Percentiles rank a stretch among this genome's conserved stretches.
Conservation (phyloP, 23 tunicate genomes). For the Oikopleura dioica region DNA sequence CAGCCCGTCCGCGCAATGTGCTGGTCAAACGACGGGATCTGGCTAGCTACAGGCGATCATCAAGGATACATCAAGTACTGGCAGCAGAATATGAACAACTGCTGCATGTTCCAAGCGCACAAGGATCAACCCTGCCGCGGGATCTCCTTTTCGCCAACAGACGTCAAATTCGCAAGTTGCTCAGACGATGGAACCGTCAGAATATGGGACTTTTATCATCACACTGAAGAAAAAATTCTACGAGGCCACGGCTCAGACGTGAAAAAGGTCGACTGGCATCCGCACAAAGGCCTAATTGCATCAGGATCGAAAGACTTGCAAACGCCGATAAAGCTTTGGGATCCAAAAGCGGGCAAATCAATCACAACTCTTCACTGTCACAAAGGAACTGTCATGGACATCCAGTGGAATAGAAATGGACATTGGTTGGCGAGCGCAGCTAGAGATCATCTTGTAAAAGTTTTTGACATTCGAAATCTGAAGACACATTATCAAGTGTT, state of each 20-base stretch:
- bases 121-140: constrained; percentile 85
- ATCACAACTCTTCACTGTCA: constrained; percentile 78
- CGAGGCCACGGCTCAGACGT: constrained; percentile 77
- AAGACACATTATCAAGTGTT: constrained; percentile 69
- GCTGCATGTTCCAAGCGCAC: constrained; percentile 95
- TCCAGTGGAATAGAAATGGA: constrained; percentile 76
- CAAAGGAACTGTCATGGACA: constrained; percentile 89
- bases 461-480: constrained; percentile 76
- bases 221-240: constrained; percentile 55
- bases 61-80: constrained; percentile 88
- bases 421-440: constrained; percentile 92
- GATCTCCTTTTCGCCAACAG: constrained; percentile 75
- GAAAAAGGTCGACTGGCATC: constrained; percentile 98
- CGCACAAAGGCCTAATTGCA: constrained; percentile 48
- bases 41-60: constrained; percentile 93
- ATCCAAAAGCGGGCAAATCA: constrained; percentile 65
- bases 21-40: constrained; percentile 74
- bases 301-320: constrained; percentile 93
- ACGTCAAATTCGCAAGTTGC: constrained; percentile 60
- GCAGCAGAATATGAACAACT: constrained; percentile 94
- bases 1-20: constrained; percentile 86
- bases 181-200: constrained; percentile 96
- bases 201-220: constrained; percentile 65
- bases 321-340: constrained; percentile 96
- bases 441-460: constrained; percentile 77